These are phyloP conservation scores for Gymnodraco acuticeps DNA, from an alignment of 2,797 vertebrate genomes.

Conservation along the genomic window DNA sequence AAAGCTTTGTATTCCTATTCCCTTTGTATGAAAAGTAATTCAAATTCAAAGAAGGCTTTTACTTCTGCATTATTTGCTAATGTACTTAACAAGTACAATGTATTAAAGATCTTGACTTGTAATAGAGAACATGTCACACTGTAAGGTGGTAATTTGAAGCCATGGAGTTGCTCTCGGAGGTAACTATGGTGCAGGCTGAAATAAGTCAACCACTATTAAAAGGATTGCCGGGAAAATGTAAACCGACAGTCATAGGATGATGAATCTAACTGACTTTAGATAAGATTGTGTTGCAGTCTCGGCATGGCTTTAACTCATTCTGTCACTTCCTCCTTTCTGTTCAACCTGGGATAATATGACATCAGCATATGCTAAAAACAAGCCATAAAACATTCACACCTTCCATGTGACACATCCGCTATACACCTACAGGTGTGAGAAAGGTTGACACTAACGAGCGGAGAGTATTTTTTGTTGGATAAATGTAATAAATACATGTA, in stretches of 20 bases:
- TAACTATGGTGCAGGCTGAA: too few relatives aligned
- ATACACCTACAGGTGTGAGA: conserved; percentile 23
- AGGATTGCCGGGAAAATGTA: too few relatives aligned
- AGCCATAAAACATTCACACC: conserved; percentile 6
- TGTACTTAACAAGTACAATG: not conserved
- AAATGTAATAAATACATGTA: conserved; percentile 11
- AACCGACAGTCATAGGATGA: not conserved
- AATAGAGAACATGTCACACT: not conserved
- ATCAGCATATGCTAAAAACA: conserved; percentile 26
- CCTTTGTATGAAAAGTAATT: not conserved
- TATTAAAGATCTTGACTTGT: too few relatives aligned
- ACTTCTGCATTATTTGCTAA: not conserved
- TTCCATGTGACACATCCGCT: conserved; percentile 12
- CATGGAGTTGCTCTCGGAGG: too few relatives aligned
- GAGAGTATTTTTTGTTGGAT: conserved; percentile 19
- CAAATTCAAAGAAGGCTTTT: too few relatives aligned
- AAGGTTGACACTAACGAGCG: conserved; percentile 26
- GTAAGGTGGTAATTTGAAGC: not conserved
- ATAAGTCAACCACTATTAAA: not conserved
- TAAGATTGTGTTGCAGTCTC: not conserved
- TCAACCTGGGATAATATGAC: not conserved
- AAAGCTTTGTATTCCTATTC: not conserved
- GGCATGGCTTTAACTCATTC: not conserved
- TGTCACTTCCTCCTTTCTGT: conserved; percentile 1
- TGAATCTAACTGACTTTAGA: too few relatives aligned